phyloP scores from a whole-genome alignment of 2,797 vertebrate genomes.

The Meda fulgida region DNA sequence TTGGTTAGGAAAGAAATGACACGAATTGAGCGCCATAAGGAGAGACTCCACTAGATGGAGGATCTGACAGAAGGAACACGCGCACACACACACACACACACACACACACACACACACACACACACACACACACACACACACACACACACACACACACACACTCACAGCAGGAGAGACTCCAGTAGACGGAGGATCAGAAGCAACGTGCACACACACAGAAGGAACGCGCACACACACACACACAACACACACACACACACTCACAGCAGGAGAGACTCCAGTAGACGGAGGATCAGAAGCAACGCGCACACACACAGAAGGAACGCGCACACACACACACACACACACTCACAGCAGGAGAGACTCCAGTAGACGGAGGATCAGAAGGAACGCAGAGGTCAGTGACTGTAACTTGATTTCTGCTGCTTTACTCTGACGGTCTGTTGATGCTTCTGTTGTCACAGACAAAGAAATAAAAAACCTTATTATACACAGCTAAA shows the following conservation, averaged over 20 bases:
- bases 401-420: not conserved
- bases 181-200: too few species aligned
- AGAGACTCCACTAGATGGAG: too few species aligned
- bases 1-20: too few species aligned
- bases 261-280: not conserved
- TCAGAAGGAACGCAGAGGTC: not conserved
- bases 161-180: too few species aligned
- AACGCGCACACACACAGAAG: not conserved
- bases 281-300: not conserved
- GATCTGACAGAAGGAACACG: too few species aligned
- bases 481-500: not conserved
- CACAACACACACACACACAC: not conserved
- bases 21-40: too few species aligned
- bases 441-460: not conserved
- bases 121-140: too few species aligned
- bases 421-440: not conserved
- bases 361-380: not conserved
- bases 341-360: not conserved
- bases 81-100: too few species aligned
- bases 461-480: not conserved
- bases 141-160: too few species aligned
- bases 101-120: too few species aligned
- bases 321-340: not conserved
- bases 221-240: not conserved
- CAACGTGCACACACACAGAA: not conserved